Evolutionary conservation across 2,113 vertebrate species (phyloP).

Genomic region (Saccopteryx bilineata): DNA sequence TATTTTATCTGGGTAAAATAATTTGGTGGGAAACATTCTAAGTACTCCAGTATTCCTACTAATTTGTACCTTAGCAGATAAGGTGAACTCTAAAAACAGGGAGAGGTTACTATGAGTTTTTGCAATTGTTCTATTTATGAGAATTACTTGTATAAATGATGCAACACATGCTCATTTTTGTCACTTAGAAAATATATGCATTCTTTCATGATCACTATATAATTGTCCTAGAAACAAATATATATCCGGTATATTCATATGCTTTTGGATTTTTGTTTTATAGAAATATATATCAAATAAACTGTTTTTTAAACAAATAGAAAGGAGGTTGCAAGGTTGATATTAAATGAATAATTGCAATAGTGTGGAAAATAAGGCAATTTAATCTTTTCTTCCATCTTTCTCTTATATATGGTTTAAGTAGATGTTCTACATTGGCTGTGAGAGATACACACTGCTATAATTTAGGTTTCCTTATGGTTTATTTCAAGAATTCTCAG

Average conservation of each 20-base stretch:
- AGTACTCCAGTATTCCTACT: conserved; percentile 6
- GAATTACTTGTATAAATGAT: not conserved
- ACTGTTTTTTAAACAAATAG: not conserved
- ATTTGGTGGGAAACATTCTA: conserved; percentile 15
- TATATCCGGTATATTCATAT: not conserved
- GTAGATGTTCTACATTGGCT: not conserved
- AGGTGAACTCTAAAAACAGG: not conserved
- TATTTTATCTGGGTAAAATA: conserved; percentile 44
- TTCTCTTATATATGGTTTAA: not conserved
- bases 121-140: not conserved
- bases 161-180: not conserved
- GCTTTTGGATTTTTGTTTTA: not conserved
- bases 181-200: not conserved
- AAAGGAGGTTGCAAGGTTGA: not conserved
- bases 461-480: not conserved
- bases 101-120: not conserved
- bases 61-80: not conserved
- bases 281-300: not conserved
- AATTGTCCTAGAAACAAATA: not conserved
- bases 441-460: not conserved
- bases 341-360: not conserved
- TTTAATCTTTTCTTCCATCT: not conserved
- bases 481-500: not conserved
- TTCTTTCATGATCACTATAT: not conserved
- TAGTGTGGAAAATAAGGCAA: not conserved